Base-by-base conservation (phyloP, 2,113 vertebrate genomes). In the Conger conger region DNA sequence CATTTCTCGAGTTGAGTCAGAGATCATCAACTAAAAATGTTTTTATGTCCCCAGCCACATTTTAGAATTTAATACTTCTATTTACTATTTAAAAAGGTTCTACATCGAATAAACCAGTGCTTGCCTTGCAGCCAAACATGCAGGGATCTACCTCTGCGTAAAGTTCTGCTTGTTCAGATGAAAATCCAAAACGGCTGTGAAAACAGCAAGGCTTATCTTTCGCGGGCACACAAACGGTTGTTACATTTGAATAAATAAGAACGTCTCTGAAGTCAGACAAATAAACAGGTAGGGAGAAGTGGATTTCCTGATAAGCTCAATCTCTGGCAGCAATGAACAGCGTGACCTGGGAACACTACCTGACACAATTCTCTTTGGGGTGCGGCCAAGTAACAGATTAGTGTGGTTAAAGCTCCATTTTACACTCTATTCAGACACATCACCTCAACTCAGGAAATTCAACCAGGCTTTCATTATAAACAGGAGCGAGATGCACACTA, bases 221-320 rank as follows among this genome's bases (percentile, higher is more conserved):
- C 80, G 54, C 40, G 6, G 13, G 4, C 30, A 84, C 4, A 42
- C 35, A 76, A 84, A 45, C 15, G 27, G 63, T 35, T 37, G 54
- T 11, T 13, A 36, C 15, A 35, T 76, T 84, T 53, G 79, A 86
- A 82, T 60, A 82, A 78, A 78, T 82, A 85, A 40, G 30, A 63
- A 73, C 37, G 9, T 76, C 42, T 53, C 50, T 80, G 36, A 76
- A 84, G 80, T 18, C 17, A 80, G 79, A 63, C 83, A 27, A 76
- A 33, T 36, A 86, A 86, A 83, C 60, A 20, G 30, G 33, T 36
- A 37, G 82, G 27, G 18, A 27, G 85, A 89, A 91, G 83, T 82
- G 76, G 79, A 85, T 89, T 92, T 92, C 79, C 36, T 84, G 79
- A 82, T 88, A 85, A n/a, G 60, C 80, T 38, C 85, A 84, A 87